These are phyloP conservation scores for Potamarius usumacintae DNA, from an alignment of 2,113 vertebrate species.

Conservation along the genomic window DNA sequence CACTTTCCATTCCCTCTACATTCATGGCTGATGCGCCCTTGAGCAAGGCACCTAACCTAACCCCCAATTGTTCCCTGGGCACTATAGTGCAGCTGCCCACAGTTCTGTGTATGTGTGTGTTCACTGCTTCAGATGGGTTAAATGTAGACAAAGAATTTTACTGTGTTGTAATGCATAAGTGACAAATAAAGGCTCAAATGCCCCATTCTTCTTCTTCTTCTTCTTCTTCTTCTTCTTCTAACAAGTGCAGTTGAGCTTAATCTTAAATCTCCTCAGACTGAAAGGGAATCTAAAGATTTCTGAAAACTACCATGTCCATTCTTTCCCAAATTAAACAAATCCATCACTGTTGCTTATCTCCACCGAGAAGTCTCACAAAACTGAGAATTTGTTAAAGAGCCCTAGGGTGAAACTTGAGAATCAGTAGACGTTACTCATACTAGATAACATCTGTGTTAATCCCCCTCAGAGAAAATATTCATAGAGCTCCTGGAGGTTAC, in stretches of 20 bases:
- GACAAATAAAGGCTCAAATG: too few relatives aligned
- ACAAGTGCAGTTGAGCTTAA: background rate
- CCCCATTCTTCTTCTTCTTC: too few relatives aligned
- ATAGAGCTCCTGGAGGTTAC: background rate
- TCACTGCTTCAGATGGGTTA: too few relatives aligned
- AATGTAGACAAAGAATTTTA: too few relatives aligned
- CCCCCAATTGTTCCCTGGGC: too few relatives aligned
- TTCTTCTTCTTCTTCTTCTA: background rate
- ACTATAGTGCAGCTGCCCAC: too few relatives aligned
- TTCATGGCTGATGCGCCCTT: too few relatives aligned
- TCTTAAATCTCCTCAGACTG: background rate
- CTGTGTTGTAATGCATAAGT: too few relatives aligned
- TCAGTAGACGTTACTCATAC: background rate
- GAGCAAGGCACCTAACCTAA: too few relatives aligned
- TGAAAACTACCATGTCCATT: background rate
- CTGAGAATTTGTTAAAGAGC: background rate
- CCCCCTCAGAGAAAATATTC: background rate
- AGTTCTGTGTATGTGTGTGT: too few relatives aligned
- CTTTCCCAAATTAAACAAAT: background rate
- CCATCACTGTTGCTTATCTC: background rate
- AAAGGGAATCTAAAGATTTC: background rate
- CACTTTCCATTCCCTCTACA: too few relatives aligned
- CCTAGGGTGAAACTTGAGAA: background rate
- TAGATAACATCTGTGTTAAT: background rate
- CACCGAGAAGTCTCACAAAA: background rate